A percentile compares a stretch with the other conserved stretches of the same genome.
Evolutionary conservation across 2,113 vertebrate genomes (phyloP).

Genomic region (Cranoglanis bouderius): DNA sequence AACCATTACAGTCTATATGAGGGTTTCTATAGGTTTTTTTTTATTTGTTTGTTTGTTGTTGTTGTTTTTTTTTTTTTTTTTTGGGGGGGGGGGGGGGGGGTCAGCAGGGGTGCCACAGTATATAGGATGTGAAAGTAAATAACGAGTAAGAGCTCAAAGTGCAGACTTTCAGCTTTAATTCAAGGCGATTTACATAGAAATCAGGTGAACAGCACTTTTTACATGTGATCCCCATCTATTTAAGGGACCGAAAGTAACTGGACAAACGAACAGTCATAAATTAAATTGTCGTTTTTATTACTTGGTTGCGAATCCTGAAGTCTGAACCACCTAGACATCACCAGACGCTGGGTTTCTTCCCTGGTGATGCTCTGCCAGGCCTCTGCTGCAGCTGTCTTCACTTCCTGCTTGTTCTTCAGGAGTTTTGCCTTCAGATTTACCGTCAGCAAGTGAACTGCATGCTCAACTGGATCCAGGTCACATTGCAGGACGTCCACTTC

Average conservation of each 20-base stretch:
- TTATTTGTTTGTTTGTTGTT: no score
- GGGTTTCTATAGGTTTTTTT: no score
- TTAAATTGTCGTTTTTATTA: background rate
- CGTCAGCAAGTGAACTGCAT: background rate
- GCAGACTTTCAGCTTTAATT: background rate
- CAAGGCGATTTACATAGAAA: background rate
- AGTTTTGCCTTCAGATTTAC: background rate
- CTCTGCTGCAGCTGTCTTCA: background rate
- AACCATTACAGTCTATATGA: no score
- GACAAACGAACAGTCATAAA: no score
- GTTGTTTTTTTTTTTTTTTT: no score
- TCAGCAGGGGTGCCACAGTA: background rate
- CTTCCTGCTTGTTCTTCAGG: background rate
- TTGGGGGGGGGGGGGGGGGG: no score
- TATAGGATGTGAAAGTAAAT: background rate
- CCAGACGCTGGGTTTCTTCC: background rate
- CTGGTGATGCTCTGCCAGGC: background rate
- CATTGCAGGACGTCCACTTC: background rate
- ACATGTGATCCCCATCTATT: background rate
- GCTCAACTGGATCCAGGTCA: background rate
- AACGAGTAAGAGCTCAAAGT: background rate
- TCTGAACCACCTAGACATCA: background rate
- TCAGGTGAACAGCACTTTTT: background rate
- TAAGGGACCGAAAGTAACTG: background rate
- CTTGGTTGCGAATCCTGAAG: background rate